Percentiles rank a stretch among this genome's conserved stretches.
These are phyloP conservation scores for Drosophila pruinosa DNA, from an alignment of 1,140 invertebrate species.

Conservation along the genomic window DNA sequence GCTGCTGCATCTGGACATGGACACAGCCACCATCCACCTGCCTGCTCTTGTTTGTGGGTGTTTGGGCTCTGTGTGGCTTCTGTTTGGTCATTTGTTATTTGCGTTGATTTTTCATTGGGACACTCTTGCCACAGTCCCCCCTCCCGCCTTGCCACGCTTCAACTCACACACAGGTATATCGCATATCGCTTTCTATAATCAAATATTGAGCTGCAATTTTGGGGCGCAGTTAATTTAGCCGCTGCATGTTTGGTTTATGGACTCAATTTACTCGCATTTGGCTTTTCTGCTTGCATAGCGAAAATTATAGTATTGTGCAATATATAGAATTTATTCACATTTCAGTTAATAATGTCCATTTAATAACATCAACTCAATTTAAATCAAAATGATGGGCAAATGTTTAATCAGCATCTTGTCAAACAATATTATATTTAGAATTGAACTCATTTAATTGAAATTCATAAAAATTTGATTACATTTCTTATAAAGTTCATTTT, in stretches of 20 bases:
- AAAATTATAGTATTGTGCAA: neutral
- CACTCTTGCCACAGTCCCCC: neutral
- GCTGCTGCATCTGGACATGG: neutral
- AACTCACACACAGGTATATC: conserved; percentile 1
- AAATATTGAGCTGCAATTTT: conserved; percentile 65
- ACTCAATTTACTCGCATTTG: conserved; percentile 22
- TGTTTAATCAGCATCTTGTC: too few relatives aligned
- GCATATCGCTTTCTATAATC: conserved; percentile 66
- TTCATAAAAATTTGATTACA: too few relatives aligned
- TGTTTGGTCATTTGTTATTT: conserved; percentile 76
- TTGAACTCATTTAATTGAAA: too few relatives aligned
- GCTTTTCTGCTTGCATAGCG: neutral
- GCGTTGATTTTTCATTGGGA: conserved; percentile 60
- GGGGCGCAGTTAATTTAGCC: conserved; percentile 35
- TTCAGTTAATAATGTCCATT: neutral
- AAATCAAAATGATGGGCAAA: too few relatives aligned
- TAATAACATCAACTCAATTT: neutral
- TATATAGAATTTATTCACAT: neutral
- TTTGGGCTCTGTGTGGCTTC: conserved; percentile 16
- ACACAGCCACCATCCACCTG: neutral
- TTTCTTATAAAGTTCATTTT: too few relatives aligned
- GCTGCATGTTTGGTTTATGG: conserved; percentile 14
- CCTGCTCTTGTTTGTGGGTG: conserved; percentile 17
- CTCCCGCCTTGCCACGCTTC: neutral
- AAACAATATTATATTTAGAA: too few relatives aligned